These are phyloP conservation scores for Drosophila neotestacea DNA, from an alignment of 2,888 invertebrate genomes.

Conservation along the genomic window DNA sequence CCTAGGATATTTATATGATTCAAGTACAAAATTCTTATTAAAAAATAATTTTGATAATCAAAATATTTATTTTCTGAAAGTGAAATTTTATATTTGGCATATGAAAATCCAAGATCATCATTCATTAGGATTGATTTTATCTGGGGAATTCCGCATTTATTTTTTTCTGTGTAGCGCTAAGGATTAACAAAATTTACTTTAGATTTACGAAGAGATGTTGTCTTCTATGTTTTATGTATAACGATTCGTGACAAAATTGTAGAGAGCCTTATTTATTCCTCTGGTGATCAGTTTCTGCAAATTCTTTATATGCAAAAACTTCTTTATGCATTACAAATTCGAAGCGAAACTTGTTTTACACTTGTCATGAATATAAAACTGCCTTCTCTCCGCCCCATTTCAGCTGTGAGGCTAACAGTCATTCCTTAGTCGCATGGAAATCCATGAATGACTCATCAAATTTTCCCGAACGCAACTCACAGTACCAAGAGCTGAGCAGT, in stretches of 20 bases:
- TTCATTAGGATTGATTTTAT: too few species aligned
- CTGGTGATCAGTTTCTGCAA: background rate
- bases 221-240: background rate
- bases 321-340: background rate
- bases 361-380: slow-evolving; percentile 47
- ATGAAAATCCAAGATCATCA: too few species aligned
- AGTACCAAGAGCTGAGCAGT: background rate
- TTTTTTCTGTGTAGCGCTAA: too few species aligned
- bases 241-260: background rate
- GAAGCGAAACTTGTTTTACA: slow-evolving; percentile 8
- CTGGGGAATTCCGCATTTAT: too few species aligned
- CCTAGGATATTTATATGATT: too few species aligned
- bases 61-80: too few species aligned
- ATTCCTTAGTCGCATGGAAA: slow-evolving; percentile 16
- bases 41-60: too few species aligned
- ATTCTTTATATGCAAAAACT: background rate
- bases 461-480: slow-evolving; percentile 3
- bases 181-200: too few species aligned
- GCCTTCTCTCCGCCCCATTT: background rate
- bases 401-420: slow-evolving; percentile 4
- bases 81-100: too few species aligned
- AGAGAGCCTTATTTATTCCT: background rate
- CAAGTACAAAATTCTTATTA: too few species aligned
- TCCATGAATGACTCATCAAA: slow-evolving; percentile 47
- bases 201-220: background rate